Evolutionary conservation across 2,888 invertebrate species (phyloP).

Genomic region (Clusia tigrina): DNA sequence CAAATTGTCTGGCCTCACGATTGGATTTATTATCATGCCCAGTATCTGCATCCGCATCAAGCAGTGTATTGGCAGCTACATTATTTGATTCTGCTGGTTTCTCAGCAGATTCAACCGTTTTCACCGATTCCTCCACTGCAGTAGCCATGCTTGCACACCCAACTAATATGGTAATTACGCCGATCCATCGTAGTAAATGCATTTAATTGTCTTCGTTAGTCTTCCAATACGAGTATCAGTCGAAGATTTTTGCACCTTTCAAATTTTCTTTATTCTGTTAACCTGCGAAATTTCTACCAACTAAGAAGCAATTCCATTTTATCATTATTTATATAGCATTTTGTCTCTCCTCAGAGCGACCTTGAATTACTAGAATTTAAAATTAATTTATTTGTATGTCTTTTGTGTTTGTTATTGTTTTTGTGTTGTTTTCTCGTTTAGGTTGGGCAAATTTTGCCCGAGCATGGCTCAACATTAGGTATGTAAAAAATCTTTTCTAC

Average conservation of each 20-base stretch:
- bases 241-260: background rate
- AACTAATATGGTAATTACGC: constrained; percentile 27
- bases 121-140: constrained; percentile 13
- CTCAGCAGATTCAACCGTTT: constrained; percentile 1
- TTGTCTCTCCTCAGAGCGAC: background rate
- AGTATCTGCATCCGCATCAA: constrained; percentile 47
- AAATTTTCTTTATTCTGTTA: background rate
- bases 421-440: background rate
- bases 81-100: too few species aligned
- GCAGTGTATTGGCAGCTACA: constrained; percentile 41
- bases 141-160: constrained; percentile 18
- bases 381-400: background rate
- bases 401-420: background rate
- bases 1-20: constrained; percentile 46
- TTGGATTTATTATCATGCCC: constrained; percentile 43
- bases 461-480: too few species aligned
- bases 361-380: background rate
- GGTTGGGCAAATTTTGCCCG: background rate
- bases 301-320: background rate
- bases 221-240: too few species aligned
- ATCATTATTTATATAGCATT: constrained; percentile 4
- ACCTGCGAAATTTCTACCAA: background rate
- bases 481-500: too few species aligned
- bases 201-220: too few species aligned
- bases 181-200: background rate